phyloP scores from a whole-genome alignment of 2,888 invertebrate genomes.

The Thyatira batis region DNA sequence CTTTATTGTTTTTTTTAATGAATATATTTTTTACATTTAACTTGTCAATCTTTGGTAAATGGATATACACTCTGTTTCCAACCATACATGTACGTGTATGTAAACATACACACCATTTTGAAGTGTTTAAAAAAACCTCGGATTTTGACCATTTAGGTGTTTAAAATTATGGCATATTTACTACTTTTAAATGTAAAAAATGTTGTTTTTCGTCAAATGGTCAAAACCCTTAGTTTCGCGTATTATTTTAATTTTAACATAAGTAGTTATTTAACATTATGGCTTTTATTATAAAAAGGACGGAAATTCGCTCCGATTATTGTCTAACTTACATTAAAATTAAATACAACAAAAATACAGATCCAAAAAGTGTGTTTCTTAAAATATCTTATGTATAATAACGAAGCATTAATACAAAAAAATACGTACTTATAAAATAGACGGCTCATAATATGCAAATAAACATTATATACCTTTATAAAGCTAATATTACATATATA shows the following conservation, averaged over 20 bases:
- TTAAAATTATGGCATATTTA: neutral
- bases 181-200: too few species aligned
- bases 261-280: constrained; percentile 39
- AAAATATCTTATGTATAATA: neutral
- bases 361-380: constrained; percentile 2
- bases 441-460: neutral
- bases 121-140: neutral
- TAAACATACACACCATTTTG: constrained; percentile 2
- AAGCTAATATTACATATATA: neutral
- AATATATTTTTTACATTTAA: constrained; percentile 62
- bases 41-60: constrained; percentile 71
- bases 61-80: constrained; percentile 42
- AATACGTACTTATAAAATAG: neutral
- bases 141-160: neutral
- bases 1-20: constrained; percentile 35
- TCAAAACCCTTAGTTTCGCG: neutral
- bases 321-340: constrained; percentile 8
- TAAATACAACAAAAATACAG: constrained; percentile 1
- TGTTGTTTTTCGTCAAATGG: neutral
- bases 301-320: constrained; percentile 51
- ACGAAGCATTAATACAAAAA: neutral
- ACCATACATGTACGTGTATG: constrained; percentile 25
- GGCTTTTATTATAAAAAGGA: constrained; percentile 48
- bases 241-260: neutral
- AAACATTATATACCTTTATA: neutral